Percentiles rank a stretch among this genome's conserved stretches.
These are phyloP conservation scores for Ictalurus furcatus DNA, from an alignment of 2,113 vertebrate genomes.

Conservation along the genomic window DNA sequence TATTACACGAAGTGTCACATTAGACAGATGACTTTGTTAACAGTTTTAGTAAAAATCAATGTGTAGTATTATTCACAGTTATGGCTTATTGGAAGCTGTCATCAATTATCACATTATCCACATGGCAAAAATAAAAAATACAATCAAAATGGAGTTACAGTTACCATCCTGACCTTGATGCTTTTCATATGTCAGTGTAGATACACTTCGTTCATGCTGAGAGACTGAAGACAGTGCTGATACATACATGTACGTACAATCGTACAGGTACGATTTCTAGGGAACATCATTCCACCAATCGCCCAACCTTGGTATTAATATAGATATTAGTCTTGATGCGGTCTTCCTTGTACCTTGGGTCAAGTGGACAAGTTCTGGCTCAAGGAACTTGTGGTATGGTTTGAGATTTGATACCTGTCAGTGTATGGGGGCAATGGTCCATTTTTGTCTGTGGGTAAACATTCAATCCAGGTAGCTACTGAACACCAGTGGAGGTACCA, in stretches of 20 bases:
- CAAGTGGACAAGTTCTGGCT: neutral
- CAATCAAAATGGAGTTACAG: neutral
- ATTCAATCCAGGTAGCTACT: neutral
- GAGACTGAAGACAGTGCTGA: neutral
- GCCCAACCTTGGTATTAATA: neutral
- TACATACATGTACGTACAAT: neutral
- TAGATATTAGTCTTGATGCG: neutral
- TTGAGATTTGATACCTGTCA: neutral
- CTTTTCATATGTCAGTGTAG: neutral
- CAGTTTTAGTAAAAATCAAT: slow-evolving; percentile 15
- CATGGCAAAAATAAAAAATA: neutral
- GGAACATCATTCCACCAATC: neutral
- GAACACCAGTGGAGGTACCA: neutral
- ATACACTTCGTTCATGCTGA: neutral
- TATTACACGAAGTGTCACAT: slow-evolving; percentile 4
- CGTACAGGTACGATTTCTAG: neutral
- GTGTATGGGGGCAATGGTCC: neutral
- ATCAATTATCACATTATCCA: neutral
- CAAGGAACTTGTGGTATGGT: neutral
- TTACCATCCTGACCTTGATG: neutral
- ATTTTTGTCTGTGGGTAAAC: neutral
- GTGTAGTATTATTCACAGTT: neutral
- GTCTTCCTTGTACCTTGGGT: neutral
- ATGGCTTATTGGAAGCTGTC: neutral
- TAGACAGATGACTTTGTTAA: slow-evolving; percentile 13